Evolutionary conservation across 2,888 invertebrate genomes (phyloP).

Genomic region (Heteromyza rotundicornis): DNA sequence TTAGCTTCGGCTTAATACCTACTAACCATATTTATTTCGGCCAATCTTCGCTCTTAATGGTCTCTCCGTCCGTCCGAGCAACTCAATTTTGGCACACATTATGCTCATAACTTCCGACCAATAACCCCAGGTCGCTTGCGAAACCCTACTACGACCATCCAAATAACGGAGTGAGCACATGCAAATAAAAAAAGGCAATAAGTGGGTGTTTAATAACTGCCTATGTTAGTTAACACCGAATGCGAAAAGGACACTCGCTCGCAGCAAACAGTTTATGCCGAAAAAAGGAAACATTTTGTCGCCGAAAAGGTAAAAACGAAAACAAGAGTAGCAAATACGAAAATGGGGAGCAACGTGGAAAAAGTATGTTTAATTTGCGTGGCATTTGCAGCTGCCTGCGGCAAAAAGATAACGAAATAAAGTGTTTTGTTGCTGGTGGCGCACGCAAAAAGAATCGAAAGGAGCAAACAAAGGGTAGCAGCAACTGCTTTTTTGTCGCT

Average conservation of each 20-base stretch:
- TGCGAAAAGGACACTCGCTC: conserved; percentile 29
- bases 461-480: neutral
- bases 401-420: conserved; percentile 60
- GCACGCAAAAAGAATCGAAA: conserved; percentile 3
- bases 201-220: conserved; percentile 59
- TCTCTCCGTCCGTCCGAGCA: neutral
- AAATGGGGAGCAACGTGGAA: conserved; percentile 19
- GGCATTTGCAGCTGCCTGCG: conserved; percentile 59
- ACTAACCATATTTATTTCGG: too few species aligned
- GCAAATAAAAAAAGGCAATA: conserved; percentile 56
- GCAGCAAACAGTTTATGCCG: too few species aligned
- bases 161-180: conserved; percentile 44
- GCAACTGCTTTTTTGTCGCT: neutral
- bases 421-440: conserved; percentile 40
- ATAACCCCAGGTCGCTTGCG: neutral
- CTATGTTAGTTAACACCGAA: conserved; percentile 23
- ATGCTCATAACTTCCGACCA: neutral
- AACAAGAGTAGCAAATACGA: conserved; percentile 15
- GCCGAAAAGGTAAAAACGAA: neutral
- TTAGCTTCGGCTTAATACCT: too few species aligned
- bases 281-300: conserved; percentile 15
- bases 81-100: neutral
- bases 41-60: too few species aligned
- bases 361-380: conserved; percentile 58
- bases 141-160: conserved; percentile 12